phyloP scores from a whole-genome alignment of 1,140 invertebrate species.

The Aplysia californica region DNA sequence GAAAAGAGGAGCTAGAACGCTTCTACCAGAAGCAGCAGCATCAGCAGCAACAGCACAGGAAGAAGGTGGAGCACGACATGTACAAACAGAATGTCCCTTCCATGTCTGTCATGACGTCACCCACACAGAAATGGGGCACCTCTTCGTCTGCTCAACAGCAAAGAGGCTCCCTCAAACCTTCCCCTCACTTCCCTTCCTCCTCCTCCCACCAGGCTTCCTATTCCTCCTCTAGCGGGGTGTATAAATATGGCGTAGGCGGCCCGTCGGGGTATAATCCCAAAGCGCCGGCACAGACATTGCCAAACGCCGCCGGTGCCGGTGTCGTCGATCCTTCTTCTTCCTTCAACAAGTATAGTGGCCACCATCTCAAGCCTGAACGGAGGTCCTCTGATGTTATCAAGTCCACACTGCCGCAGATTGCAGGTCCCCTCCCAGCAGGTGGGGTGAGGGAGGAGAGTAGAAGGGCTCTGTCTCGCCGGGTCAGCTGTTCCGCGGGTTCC shows the following conservation, averaged over 20 bases:
- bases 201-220: no score
- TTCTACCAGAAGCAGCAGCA: constrained; percentile 20
- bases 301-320: no score
- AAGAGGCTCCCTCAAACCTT: background rate
- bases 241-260: no score
- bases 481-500: constrained; percentile 7
- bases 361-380: no score
- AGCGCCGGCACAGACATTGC: no score
- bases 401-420: background rate
- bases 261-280: no score
- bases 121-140: constrained; percentile 6
- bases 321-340: no score
- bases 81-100: background rate
- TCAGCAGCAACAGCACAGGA: constrained; percentile 12
- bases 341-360: no score
- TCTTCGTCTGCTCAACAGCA: constrained; percentile 3
- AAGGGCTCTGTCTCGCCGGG: constrained; percentile 10
- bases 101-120: background rate
- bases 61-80: background rate
- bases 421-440: constrained; percentile 7
- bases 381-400: no score
- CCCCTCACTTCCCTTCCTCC: no score
- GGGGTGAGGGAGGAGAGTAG: constrained; percentile 27
- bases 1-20: no score
- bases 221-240: no score